phyloP scores from a whole-genome alignment of 2,113 vertebrate genomes.

The Brachionichthys hirsutus region DNA sequence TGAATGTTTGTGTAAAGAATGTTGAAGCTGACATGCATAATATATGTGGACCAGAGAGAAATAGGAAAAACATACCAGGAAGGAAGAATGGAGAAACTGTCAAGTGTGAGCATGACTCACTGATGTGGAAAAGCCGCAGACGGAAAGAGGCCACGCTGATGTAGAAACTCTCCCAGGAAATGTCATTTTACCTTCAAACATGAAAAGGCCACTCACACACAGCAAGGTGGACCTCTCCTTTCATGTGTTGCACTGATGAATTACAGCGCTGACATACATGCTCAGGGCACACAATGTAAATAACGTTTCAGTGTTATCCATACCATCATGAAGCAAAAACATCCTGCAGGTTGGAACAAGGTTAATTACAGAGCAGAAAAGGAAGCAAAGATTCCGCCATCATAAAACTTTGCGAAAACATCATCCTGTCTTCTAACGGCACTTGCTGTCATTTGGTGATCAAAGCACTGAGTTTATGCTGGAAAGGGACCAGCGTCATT shows the following conservation, averaged over 20 bases:
- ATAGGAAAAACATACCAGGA: no score
- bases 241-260: constrained; percentile 47
- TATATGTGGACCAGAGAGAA: no score
- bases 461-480: constrained; percentile 1
- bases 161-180: constrained; percentile 22
- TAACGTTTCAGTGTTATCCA: constrained; percentile 34
- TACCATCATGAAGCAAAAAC: constrained; percentile 22
- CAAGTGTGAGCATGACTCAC: constrained; percentile 30
- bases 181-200: background rate
- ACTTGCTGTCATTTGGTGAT: background rate
- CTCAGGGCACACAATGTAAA: constrained; percentile 13
- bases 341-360: constrained; percentile 30
- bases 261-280: constrained; percentile 35
- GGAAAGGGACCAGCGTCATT: background rate
- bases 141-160: constrained; percentile 12
- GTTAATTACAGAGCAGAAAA: constrained; percentile 16
- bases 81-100: no score
- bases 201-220: constrained; percentile 25
- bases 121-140: constrained; percentile 41
- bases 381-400: constrained; percentile 10
- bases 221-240: constrained; percentile 24
- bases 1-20: no score
- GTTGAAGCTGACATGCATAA: no score
- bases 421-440: constrained; percentile 8
- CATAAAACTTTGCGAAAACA: constrained; percentile 4